phyloP scores from a whole-genome alignment of 2,113 vertebrate species.

The Tetrax tetrax region DNA sequence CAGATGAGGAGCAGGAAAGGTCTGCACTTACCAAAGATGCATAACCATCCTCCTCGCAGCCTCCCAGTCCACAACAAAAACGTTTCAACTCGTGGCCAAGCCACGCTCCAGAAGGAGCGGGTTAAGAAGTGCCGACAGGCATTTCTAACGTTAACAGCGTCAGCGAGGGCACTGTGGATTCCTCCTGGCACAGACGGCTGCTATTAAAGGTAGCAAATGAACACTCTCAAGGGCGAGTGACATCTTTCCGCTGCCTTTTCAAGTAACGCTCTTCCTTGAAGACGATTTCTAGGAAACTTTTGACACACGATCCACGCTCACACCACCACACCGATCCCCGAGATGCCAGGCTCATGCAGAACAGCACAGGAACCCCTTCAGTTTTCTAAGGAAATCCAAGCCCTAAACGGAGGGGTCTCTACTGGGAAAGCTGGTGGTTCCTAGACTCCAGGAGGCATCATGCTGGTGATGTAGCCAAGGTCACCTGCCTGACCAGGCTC shows the following conservation, averaged over 20 bases:
- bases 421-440: background rate
- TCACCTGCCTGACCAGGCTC: background rate
- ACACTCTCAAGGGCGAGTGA: background rate
- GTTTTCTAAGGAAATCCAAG: background rate
- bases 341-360: background rate
- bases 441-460: background rate
- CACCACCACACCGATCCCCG: rapidly evolving
- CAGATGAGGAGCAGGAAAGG: background rate
- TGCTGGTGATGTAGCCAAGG: background rate
- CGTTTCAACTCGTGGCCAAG: background rate
- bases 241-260: background rate
- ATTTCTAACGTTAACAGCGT: background rate
- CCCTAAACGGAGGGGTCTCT: background rate
- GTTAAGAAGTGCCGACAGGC: background rate
- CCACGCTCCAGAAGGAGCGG: background rate
- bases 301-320: background rate
- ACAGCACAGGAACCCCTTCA: rapidly evolving
- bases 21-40: background rate
- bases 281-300: constrained; percentile 33
- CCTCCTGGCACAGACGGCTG: background rate
- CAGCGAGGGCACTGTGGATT: background rate
- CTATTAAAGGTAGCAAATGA: constrained; percentile 14
- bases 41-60: background rate
- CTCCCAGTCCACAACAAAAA: background rate
- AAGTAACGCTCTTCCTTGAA: background rate